Evolutionary conservation across 2,888 invertebrate genomes (phyloP).

Genomic region (Drosophila pseudotakahashii): DNA sequence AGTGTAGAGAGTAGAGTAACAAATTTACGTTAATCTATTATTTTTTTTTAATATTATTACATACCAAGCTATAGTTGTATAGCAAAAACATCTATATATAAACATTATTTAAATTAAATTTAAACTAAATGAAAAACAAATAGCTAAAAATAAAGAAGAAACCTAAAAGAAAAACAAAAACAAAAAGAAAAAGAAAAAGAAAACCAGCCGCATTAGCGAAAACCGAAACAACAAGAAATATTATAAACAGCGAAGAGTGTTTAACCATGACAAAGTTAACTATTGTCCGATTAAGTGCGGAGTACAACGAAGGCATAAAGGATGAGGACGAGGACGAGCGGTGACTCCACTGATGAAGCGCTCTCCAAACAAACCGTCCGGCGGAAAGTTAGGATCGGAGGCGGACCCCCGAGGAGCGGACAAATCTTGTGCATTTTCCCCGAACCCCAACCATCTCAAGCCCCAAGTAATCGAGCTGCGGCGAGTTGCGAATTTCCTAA

Average conservation of each 20-base stretch:
- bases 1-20: slow-evolving; percentile 38
- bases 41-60: slow-evolving; percentile 47
- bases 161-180: slow-evolving; percentile 26
- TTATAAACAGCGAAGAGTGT: slow-evolving; percentile 29
- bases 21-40: slow-evolving; percentile 46
- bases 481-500: slow-evolving; percentile 65
- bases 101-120: slow-evolving; percentile 74
- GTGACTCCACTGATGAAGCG: not conserved
- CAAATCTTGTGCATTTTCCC: slow-evolving; percentile 22
- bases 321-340: slow-evolving; percentile 5
- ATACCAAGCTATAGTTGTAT: slow-evolving; percentile 50
- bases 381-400: slow-evolving; percentile 16
- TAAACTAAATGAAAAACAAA: slow-evolving; percentile 49
- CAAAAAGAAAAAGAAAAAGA: slow-evolving; percentile 25
- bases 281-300: slow-evolving; percentile 15
- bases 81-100: slow-evolving; percentile 45
- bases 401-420: slow-evolving; percentile 8
- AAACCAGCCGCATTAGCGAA: slow-evolving; percentile 43
- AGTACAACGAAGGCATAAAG: slow-evolving; percentile 35
- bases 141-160: slow-evolving; percentile 49
- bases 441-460: slow-evolving; percentile 2
- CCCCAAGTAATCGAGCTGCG: slow-evolving; percentile 2
- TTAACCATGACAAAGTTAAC: slow-evolving; percentile 22
- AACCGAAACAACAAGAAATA: slow-evolving; percentile 11
- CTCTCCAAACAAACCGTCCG: slow-evolving; percentile 24